Base-by-base conservation (phyloP, 35 echinoderm and acorn worm species). In the Hemicentrotus pulcherrimus region DNA sequence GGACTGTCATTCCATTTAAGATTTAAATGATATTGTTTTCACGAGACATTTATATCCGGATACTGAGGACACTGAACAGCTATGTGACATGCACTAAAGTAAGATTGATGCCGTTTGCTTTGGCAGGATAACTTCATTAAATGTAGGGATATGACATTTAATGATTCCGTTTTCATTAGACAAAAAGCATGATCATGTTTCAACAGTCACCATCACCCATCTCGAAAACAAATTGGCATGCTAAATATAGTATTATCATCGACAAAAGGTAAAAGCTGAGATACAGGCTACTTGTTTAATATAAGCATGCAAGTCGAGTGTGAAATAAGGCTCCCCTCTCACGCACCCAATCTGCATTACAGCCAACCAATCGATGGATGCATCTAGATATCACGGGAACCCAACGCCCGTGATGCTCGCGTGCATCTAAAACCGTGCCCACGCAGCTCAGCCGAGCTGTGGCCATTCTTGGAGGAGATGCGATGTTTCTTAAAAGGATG, bases 301-400 rank as follows among this genome's bases (percentile, higher is more conserved):
- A 78, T 78, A 78, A n/a, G 65, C 28, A 78, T 78, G 65, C 65
- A n/a, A 78, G 65, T 78, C 65, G 65, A 78, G 65, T 78, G 65
- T 78, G 28, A 78, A 78, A 78, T 78, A 78, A 78, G 15, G 65
- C 65, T 78, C 19, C 19, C 65, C 22, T n/a, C 65, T 78, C 65
- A n/a, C 65, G 65, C 65, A 78, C 65, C 65, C 65, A 78, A 78
- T 78, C 65, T 78, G 65, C 65, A 78, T 78, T 78, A 78, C 65
- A 78, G 65, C 65, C 7, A n/a, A 78, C 65, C 65, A 6, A 78
- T 78, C 65, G 65, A 78, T 78, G 65, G 65, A 78, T 78, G 65
- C 65, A 78, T 78, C 28, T 78, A n/a, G 65, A 78, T 78, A 78
- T 78, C 65, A 78, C 24, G 28, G 19, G 19, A 15, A 28, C 65